Conservation (phyloP, 2,797 vertebrate species). For the Gymnopithys bicolor region DNA sequence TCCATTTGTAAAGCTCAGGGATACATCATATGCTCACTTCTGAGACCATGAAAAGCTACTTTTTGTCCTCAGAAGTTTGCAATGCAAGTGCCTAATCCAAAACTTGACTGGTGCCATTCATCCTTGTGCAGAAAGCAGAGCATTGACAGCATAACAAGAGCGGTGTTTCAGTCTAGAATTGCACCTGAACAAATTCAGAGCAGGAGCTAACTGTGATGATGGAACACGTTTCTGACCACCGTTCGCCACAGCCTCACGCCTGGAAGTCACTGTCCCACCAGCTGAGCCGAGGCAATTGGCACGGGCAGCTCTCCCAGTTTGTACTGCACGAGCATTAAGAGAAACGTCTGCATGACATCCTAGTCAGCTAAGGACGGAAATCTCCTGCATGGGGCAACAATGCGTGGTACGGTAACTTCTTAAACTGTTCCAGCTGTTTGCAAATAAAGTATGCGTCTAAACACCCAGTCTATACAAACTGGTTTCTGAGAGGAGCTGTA, state of each 20-base stretch:
- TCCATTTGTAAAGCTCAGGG: not conserved
- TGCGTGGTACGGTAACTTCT: constrained; percentile 2
- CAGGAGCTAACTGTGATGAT: not conserved
- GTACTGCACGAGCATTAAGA: not conserved
- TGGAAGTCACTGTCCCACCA: not conserved
- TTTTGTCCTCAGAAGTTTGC: not conserved
- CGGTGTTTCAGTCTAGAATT: not conserved
- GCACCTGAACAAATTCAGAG: not conserved
- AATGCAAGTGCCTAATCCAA: not conserved
- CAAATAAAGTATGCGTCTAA: constrained; percentile 7
- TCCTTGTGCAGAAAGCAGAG: not conserved
- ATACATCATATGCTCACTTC: not conserved
- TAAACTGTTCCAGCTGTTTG: constrained; percentile 62
- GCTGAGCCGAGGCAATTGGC: accelerated
- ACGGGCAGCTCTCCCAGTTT: not conserved
- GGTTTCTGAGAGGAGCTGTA: constrained; percentile 34
- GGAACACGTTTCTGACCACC: accelerated
- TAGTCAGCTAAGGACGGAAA: not conserved
- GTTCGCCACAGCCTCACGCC: accelerated
- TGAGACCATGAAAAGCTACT: not conserved
- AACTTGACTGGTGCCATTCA: not conserved
- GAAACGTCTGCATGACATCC: not conserved
- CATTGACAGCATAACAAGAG: accelerated
- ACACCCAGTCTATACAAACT: constrained; percentile 43
- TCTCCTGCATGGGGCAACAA: constrained; percentile 14